Evolutionary conservation across 1,140 invertebrate genomes (phyloP).

Genomic region (Trissolcus basalis): DNA sequence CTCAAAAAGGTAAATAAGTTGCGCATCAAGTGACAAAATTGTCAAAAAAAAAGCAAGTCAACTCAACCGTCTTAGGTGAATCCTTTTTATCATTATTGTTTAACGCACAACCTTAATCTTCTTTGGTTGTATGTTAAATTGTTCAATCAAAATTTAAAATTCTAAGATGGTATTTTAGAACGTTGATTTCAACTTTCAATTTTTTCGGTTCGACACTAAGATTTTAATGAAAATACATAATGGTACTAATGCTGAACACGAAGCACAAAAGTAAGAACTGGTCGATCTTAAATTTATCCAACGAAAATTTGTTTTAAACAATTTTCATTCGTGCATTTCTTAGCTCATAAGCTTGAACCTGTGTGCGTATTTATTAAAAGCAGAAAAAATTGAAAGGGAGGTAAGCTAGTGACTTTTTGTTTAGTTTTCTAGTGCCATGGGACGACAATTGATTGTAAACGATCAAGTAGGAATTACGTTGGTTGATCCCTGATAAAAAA

Average conservation of each 20-base stretch:
- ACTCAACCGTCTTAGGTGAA: too few relatives aligned
- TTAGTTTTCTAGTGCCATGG: conserved; percentile 43
- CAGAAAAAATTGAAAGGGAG: conserved; percentile 1
- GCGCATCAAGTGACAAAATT: conserved; percentile 1
- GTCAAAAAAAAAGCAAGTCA: background rate
- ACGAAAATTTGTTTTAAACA: conserved; percentile 36
- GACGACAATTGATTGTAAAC: background rate
- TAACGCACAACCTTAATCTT: too few relatives aligned
- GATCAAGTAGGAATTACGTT: background rate
- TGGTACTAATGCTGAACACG: conserved; percentile 44
- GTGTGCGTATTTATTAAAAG: conserved; percentile 35
- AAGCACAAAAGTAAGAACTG: conserved; percentile 27
- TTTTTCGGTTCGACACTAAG: conserved; percentile 18
- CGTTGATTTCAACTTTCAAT: background rate
- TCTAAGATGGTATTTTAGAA: too few relatives aligned
- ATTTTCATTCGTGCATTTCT: conserved; percentile 38
- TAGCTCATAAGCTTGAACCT: conserved; percentile 42
- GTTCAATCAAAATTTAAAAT: too few relatives aligned
- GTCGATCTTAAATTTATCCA: conserved; percentile 16
- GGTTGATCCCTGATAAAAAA: background rate
- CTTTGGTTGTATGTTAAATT: too few relatives aligned
- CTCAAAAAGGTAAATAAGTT: conserved; percentile 16
- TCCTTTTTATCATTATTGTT: too few relatives aligned
- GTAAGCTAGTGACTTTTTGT: conserved; percentile 20
- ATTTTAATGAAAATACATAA: conserved; percentile 22